phyloP scores from a whole-genome alignment of 2,888 invertebrate species.

The Mesochorus sp. region DNA sequence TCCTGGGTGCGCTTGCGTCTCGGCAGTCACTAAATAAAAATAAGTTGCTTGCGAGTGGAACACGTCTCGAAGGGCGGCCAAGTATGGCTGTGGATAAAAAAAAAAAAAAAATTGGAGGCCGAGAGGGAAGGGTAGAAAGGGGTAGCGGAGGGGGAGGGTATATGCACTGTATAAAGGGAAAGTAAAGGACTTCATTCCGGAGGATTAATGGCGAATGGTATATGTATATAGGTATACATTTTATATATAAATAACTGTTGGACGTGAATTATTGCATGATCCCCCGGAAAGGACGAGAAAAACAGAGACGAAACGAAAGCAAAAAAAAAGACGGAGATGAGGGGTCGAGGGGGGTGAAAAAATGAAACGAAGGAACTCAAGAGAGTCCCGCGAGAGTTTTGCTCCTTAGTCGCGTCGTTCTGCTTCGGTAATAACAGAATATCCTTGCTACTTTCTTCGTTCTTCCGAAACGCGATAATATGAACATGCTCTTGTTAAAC shows the following conservation, averaged over 20 bases:
- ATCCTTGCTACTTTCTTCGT: background rate
- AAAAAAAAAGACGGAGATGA: constrained; percentile 21
- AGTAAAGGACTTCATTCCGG: constrained; percentile 59
- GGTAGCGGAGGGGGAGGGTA: constrained; percentile 10
- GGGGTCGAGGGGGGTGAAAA: background rate
- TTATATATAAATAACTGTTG: constrained; percentile 3
- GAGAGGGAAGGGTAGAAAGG: background rate
- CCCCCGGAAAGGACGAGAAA: constrained; percentile 14
- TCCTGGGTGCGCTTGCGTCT: constrained; percentile 32
- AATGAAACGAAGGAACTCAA: background rate
- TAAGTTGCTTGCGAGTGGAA: constrained; percentile 57
- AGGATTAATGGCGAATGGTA: constrained; percentile 57
- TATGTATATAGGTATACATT: constrained; percentile 14
- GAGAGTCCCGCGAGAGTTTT: constrained; percentile 3
- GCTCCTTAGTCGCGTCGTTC: background rate
- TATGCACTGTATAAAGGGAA: constrained; percentile 50
- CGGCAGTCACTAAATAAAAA: constrained; percentile 64
- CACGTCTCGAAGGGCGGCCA: constrained; percentile 54
- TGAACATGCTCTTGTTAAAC: background rate
- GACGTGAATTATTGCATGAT: constrained; percentile 56
- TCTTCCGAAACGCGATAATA: constrained; percentile 13
- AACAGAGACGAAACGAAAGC: background rate
- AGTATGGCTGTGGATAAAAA: constrained; percentile 50
- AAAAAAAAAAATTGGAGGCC: constrained; percentile 20
- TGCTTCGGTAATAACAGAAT: background rate